Percentiles rank a stretch among this genome's conserved stretches.
These are phyloP conservation scores for Margarornis squamiger DNA, from an alignment of 2,797 vertebrate genomes.

Conservation along the genomic window DNA sequence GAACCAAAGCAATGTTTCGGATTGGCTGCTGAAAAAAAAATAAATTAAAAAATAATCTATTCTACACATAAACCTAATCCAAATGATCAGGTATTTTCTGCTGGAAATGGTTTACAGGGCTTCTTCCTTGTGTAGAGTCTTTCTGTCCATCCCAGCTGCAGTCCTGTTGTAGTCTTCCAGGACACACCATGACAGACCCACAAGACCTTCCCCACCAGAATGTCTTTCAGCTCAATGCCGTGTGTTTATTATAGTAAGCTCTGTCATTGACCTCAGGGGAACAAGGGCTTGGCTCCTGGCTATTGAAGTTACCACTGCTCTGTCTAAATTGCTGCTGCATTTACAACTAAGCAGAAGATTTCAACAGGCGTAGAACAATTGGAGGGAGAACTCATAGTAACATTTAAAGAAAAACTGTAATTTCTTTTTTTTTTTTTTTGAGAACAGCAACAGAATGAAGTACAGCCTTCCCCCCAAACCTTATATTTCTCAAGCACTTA, in stretches of 20 bases:
- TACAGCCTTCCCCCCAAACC: not conserved
- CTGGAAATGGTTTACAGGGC: not conserved
- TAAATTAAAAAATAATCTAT: too few relatives aligned
- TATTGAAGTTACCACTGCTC: conserved; percentile 25
- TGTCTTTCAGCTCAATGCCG: not conserved
- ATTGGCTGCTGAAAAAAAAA: not conserved
- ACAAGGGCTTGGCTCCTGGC: conserved; percentile 1
- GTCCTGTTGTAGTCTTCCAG: not conserved
- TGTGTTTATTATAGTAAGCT: conserved; percentile 50
- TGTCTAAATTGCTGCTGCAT: conserved; percentile 4
- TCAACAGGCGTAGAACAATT: not conserved
- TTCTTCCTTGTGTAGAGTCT: accelerated
- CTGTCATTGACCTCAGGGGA: conserved; percentile 24
- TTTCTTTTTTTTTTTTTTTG: not conserved
- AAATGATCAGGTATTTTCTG: not conserved
- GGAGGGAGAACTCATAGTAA: not conserved
- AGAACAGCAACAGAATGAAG: not conserved
- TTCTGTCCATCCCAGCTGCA: not conserved
- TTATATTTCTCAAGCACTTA: not conserved
- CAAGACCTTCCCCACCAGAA: conserved; percentile 6
- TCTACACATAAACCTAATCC: not conserved
- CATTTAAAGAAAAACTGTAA: not conserved
- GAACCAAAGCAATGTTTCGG: not conserved
- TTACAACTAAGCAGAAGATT: conserved; percentile 6
- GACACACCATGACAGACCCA: not conserved